phyloP scores from a whole-genome alignment of 2,113 vertebrate species.

The Sceloporus undulatus region DNA sequence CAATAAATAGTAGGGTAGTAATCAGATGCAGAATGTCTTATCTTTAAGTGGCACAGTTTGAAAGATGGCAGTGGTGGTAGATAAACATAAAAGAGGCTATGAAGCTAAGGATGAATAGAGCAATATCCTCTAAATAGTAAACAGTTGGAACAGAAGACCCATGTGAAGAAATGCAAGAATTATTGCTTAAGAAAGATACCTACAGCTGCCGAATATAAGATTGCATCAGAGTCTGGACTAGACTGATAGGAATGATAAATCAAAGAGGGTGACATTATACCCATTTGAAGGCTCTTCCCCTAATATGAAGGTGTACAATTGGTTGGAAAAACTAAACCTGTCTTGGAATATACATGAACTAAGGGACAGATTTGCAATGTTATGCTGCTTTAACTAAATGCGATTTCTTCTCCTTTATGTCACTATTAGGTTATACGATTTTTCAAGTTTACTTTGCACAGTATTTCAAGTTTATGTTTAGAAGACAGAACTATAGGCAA shows the following conservation, averaged over 20 bases:
- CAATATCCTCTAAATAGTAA: constrained; percentile 77
- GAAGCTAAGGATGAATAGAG: constrained; percentile 77
- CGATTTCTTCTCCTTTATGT: constrained; percentile 27
- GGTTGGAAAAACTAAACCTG: constrained; percentile 62
- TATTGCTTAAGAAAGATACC: constrained; percentile 71
- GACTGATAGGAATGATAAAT: constrained; percentile 71
- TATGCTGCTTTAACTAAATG: constrained; percentile 32
- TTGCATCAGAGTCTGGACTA: constrained; percentile 52
- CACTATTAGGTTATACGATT: neutral
- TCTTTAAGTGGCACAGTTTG: constrained; percentile 75
- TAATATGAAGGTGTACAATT: constrained; percentile 49
- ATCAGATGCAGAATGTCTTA: constrained; percentile 70
- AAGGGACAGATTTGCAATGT: constrained; percentile 47
- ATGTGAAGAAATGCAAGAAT: constrained; percentile 70
- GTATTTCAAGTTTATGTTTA: constrained; percentile 20
- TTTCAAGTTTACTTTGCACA: constrained; percentile 2
- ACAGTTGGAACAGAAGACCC: constrained; percentile 70
- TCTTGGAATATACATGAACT: constrained; percentile 43
- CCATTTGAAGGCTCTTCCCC: constrained; percentile 60
- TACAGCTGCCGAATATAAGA: constrained; percentile 57
- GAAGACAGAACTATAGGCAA: neutral
- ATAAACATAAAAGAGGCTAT: constrained; percentile 70
- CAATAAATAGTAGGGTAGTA: constrained; percentile 62
- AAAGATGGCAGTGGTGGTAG: constrained; percentile 64
- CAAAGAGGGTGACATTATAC: constrained; percentile 51